phyloP scores from a whole-genome alignment of 2,888 invertebrate species.

The Pasiphila rectangulata region DNA sequence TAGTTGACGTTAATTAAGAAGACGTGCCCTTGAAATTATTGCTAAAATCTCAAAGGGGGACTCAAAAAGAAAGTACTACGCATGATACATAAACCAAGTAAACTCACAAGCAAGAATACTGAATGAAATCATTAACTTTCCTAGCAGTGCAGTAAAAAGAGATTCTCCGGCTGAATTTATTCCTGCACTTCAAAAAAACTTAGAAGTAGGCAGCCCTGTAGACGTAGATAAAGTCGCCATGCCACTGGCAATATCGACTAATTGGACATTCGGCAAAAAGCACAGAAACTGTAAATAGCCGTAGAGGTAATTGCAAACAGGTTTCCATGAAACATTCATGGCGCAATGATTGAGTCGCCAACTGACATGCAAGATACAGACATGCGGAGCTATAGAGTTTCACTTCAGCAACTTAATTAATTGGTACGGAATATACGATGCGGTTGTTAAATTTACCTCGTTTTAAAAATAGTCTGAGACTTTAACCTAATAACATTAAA shows the following conservation, averaged over 20 bases:
- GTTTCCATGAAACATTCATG: constrained; percentile 72
- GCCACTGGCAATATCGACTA: constrained; percentile 52
- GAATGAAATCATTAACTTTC: too few relatives aligned
- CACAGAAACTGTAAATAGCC: constrained; percentile 40
- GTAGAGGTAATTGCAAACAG: constrained; percentile 54
- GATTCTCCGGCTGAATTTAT: background rate
- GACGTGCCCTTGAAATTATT: too few relatives aligned
- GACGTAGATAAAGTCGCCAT: constrained; percentile 21
- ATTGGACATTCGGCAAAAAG: constrained; percentile 57
- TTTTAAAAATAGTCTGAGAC: too few relatives aligned
- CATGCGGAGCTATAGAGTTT: constrained; percentile 1
- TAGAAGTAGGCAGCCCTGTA: background rate
- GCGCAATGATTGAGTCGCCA: constrained; percentile 62
- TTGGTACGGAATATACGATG: background rate
- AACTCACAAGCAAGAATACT: too few relatives aligned
- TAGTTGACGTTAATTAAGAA: background rate
- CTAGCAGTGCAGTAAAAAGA: background rate
- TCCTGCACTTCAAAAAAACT: background rate
- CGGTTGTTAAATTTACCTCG: background rate
- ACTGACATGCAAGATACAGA: constrained; percentile 14
- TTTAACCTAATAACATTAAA: too few relatives aligned
- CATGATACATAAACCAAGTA: too few relatives aligned
- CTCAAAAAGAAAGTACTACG: too few relatives aligned
- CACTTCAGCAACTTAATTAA: constrained; percentile 20
- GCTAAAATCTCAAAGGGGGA: too few relatives aligned